Conservation (phyloP, 2,113 vertebrate species). For the Noctilio leporinus region DNA sequence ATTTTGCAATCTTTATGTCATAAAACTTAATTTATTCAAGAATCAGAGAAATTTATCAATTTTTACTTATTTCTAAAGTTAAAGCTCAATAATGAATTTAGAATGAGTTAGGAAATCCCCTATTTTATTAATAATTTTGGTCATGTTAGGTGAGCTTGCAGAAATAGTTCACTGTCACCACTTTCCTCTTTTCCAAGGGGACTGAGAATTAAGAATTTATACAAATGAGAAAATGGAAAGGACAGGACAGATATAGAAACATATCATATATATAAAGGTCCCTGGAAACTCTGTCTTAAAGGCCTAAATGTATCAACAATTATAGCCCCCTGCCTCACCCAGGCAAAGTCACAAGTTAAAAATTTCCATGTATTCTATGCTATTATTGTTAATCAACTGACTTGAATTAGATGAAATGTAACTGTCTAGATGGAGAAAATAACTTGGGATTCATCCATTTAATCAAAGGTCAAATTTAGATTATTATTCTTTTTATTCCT, state of each 20-base stretch:
- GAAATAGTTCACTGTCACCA: background rate
- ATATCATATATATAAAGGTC: background rate
- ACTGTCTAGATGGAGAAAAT: background rate
- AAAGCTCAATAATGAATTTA: background rate
- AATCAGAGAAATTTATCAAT: background rate
- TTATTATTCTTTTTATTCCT: background rate
- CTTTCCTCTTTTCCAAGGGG: background rate
- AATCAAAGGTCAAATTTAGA: background rate
- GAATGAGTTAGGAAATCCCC: background rate
- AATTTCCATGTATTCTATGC: background rate
- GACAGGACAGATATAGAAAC: accelerated
- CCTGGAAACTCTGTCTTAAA: background rate
- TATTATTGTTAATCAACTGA: background rate
- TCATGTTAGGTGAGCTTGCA: background rate
- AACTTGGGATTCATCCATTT: background rate
- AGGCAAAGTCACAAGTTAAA: background rate
- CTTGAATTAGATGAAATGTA: background rate
- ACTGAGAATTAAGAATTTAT: background rate
- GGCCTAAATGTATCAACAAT: background rate
- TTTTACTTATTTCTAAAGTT: background rate
- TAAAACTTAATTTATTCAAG: background rate
- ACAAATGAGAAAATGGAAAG: background rate
- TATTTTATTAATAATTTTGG: background rate
- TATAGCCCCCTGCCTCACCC: no score
- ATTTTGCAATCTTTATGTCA: background rate